Base-by-base conservation (phyloP, 2,888 invertebrate genomes). In the Chrysodeixis includens region DNA sequence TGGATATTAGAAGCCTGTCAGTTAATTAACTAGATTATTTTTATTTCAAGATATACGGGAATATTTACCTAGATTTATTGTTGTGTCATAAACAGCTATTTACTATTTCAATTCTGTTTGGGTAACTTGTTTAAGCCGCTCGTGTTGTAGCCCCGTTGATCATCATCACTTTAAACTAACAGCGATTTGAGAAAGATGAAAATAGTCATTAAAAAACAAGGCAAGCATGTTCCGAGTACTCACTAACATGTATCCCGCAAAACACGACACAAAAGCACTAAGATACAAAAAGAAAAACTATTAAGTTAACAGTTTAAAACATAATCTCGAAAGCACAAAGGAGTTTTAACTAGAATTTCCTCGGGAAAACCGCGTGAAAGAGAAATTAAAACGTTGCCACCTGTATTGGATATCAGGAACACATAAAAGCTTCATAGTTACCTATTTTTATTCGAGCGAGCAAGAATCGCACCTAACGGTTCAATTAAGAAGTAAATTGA, bases 401-500 rank as follows among this genome's bases (percentile, higher is more conserved):
- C 72, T 78, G 68, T 61, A 65, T 61, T 62, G 71, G 79, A 74
- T 82, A 86, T 83, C 80, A 83, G 76, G 65, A 81, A 79, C 78
- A 80, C 77, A 79, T 85, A 79, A 85, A 84, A 78, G 80, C 71
- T 77, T 82, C 81, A 78, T 83, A 84, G 78, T 78, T 86, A 80
- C 62, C 77, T 74, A 81, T 86, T 85, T 84, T 85, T 85, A 85
- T 85, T 62, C 32, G 56, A 62, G 35, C 59, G 20, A 55, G 60
- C 46, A 62, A 62, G 69, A 80, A 69, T 69, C 58, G 68, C 79
- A 76, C 71, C 69, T 79, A 78, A 79, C 78, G 68, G 81, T 82
- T 81, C 82, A 83, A 84, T 87, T 86, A 86, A 82, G 78, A 78
- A 66, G 62, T 63, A 78, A 86, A 86, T 83, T 82, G 79, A 86